Evolutionary conservation across 1,140 invertebrate species (phyloP).

Genomic region (Aphis craccivora): DNA sequence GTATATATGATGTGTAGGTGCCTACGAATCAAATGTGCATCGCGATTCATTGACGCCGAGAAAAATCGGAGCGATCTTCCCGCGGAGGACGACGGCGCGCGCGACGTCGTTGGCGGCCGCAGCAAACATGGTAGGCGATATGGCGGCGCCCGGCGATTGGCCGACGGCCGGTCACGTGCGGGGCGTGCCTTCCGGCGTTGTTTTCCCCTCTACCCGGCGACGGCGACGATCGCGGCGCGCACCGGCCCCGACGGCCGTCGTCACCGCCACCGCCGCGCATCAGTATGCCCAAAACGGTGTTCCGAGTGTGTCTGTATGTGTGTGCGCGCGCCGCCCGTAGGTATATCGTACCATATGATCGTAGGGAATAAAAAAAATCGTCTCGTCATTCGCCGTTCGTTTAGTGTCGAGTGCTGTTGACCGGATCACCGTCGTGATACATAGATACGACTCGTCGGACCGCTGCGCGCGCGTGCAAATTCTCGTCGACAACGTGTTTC

Average conservation of each 20-base stretch:
- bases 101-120: not conserved
- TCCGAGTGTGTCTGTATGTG: not conserved
- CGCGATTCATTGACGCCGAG: not conserved
- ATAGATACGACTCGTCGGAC: not conserved
- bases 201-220: slow-evolving; percentile 62
- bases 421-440: slow-evolving; percentile 1
- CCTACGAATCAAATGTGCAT: not conserved
- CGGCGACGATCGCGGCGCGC: slow-evolving; percentile 60
- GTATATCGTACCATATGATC: slow-evolving; percentile 13
- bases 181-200: slow-evolving; percentile 66
- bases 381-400: slow-evolving; percentile 23
- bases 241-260: not conserved
- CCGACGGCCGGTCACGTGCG: slow-evolving; percentile 67
- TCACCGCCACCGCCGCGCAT: slow-evolving; percentile 60
- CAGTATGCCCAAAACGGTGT: slow-evolving; percentile 51
- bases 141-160: slow-evolving; percentile 68
- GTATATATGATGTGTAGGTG: not conserved
- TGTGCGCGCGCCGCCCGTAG: too few relatives aligned
- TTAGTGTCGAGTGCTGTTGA: slow-evolving; percentile 39
- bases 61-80: not conserved
- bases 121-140: slow-evolving; percentile 56
- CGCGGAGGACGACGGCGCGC: not conserved
- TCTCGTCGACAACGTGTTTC: not conserved
- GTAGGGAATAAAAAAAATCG: slow-evolving; percentile 31
- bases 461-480: not conserved